A percentile compares a stretch with the other conserved stretches of the same genome.
Evolutionary conservation across 2,888 invertebrate species (phyloP).

Genomic region (Taphrorychus bicolor): DNA sequence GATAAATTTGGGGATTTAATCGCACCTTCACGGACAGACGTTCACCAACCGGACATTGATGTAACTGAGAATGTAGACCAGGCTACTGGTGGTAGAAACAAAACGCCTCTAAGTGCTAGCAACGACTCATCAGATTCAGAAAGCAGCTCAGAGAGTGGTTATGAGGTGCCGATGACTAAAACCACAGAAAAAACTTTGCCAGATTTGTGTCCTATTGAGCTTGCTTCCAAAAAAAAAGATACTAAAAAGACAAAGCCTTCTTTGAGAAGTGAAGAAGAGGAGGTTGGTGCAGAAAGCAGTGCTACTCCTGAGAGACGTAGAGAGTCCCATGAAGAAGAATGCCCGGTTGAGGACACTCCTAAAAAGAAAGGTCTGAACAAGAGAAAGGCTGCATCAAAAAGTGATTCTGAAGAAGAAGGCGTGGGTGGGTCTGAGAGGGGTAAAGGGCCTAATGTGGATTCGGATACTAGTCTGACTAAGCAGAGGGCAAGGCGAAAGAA

Average conservation of each 20-base stretch:
- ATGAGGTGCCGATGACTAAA: slow-evolving; percentile 29
- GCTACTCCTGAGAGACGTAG: slow-evolving; percentile 7
- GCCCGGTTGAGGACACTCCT: neutral
- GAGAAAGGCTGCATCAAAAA: neutral
- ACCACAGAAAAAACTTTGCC: slow-evolving; percentile 44
- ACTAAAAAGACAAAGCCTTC: neutral
- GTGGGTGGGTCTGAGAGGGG: no score
- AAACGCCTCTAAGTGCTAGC: slow-evolving; percentile 8
- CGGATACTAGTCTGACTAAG: neutral
- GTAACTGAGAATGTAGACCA: no score
- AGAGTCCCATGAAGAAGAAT: slow-evolving; percentile 9
- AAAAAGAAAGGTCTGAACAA: neutral
- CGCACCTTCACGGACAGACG: slow-evolving; percentile 42
- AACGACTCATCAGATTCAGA: slow-evolving; percentile 37
- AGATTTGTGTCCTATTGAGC: slow-evolving; percentile 46
- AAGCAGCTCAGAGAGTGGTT: slow-evolving; percentile 54
- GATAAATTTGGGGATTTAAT: slow-evolving; percentile 54
- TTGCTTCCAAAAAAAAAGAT: slow-evolving; percentile 11
- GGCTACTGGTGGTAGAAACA: neutral
- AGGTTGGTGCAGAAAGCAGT: neutral
- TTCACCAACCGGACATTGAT: neutral
- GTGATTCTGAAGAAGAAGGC: neutral
- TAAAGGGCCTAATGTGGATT: no score
- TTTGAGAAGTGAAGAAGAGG: slow-evolving; percentile 4
- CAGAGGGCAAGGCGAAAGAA: neutral